These are phyloP conservation scores for Ibidorhyncha struthersii DNA, from an alignment of 2,113 vertebrate species.

Conservation along the genomic window DNA sequence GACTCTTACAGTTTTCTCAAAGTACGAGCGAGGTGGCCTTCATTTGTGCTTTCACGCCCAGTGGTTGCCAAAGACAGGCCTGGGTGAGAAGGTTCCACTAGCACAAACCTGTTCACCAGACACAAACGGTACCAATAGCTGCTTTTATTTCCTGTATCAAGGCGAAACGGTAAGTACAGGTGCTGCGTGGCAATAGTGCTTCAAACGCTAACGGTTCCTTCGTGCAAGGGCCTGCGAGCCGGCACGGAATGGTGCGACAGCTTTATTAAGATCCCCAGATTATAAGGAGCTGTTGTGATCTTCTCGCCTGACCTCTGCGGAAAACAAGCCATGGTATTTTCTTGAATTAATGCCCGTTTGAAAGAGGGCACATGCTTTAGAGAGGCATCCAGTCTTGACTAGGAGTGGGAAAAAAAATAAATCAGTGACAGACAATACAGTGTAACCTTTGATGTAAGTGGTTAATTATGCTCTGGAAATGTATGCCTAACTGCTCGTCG, in stretches of 20 bases:
- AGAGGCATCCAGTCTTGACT: background rate
- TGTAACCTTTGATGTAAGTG: background rate
- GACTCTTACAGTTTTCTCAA: background rate
- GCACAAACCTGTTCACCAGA: background rate
- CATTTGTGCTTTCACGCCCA: background rate
- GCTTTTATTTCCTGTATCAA: rapidly evolving
- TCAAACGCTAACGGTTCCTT: background rate
- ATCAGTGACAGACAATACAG: background rate
- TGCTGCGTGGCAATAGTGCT: rapidly evolving
- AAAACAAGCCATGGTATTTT: background rate
- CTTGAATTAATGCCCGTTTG: background rate
- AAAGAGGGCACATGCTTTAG: background rate
- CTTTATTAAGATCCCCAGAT: background rate
- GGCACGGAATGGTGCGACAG: rapidly evolving
- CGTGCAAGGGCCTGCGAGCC: background rate
- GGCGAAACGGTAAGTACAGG: background rate
- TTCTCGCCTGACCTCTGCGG: background rate
- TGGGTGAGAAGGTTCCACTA: background rate
- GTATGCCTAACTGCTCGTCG: background rate
- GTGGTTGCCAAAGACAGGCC: background rate
- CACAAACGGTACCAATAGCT: rapidly evolving
- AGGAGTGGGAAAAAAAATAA: background rate
- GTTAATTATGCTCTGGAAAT: background rate
- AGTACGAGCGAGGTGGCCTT: background rate
- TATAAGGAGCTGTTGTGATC: background rate